Conservation (phyloP, 1,140 invertebrate genomes). For the Calliphora vicina region DNA sequence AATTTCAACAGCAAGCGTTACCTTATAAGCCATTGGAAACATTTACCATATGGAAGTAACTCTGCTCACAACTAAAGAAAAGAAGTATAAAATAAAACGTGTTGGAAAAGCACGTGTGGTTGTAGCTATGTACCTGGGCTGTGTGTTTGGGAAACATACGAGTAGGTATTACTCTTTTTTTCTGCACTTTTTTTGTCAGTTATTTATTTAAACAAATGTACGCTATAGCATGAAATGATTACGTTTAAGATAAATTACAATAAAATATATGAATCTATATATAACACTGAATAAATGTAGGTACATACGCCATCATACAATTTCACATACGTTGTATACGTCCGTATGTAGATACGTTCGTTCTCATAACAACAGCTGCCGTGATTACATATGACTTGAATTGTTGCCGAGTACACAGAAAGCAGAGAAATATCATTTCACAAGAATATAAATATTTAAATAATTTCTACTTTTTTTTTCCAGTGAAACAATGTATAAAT, state of each 20-base stretch:
- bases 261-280: constrained; percentile 26
- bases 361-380: background rate
- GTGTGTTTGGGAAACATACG: background rate
- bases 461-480: background rate
- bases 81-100: background rate
- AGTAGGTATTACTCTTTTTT: too few relatives aligned
- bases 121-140: too few relatives aligned
- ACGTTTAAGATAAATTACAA: constrained; percentile 35
- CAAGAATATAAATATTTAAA: constrained; percentile 21
- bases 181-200: background rate
- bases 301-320: background rate
- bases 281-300: background rate
- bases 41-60: background rate
- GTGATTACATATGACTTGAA: constrained; percentile 5
- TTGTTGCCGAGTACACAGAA: too few relatives aligned
- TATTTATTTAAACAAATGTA: constrained; percentile 5
- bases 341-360: background rate
- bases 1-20: background rate
- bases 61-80: background rate
- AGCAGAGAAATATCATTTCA: background rate
- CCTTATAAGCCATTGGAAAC: background rate
- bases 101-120: background rate
- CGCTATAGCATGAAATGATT: constrained; percentile 21
- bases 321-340: background rate
- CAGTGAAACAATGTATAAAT: background rate